Conservation (phyloP, 1,140 invertebrate species). For the Saccostrea cuccullata region DNA sequence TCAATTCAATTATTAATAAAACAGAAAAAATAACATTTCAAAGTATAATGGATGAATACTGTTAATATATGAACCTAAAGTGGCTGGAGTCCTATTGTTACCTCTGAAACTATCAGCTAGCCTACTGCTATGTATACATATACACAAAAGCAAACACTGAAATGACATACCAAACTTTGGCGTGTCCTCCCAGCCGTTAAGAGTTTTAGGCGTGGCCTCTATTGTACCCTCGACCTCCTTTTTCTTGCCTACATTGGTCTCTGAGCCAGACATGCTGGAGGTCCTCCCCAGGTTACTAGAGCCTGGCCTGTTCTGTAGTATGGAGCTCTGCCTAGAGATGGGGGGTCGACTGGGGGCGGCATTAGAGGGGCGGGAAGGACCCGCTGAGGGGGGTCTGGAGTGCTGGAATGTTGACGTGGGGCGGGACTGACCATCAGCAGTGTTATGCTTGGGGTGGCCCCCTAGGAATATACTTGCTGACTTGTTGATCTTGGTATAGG, state of each 20-base stretch:
- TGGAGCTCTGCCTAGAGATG: constrained; percentile 3
- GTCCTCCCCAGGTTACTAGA: neutral
- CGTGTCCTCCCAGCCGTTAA: constrained; percentile 56
- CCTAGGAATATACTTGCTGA: constrained; percentile 84
- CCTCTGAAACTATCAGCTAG: neutral
- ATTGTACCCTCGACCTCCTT: constrained; percentile 40
- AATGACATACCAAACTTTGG: constrained; percentile 43
- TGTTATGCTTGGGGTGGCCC: constrained; percentile 63
- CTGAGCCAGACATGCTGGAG: constrained; percentile 36
- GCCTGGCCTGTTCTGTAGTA: constrained; percentile 33
- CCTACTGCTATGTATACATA: neutral
- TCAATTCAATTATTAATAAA: too few species aligned
- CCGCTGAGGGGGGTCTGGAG: neutral
- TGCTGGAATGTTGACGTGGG: constrained; percentile 21
- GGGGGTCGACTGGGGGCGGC: neutral
- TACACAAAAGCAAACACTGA: neutral
- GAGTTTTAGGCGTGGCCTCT: constrained; percentile 33
- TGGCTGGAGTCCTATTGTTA: neutral
- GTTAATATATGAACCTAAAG: neutral
- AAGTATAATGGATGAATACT: too few species aligned
- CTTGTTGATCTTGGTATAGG: constrained; percentile 84
- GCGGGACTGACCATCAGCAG: constrained; percentile 18
- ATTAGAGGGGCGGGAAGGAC: neutral
- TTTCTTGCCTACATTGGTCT: constrained; percentile 42
- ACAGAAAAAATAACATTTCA: too few species aligned